A percentile compares a stretch with the other conserved stretches of the same genome.
These are phyloP conservation scores for Phocides pigmalion DNA, from an alignment of 1,140 invertebrate genomes.

Conservation along the genomic window DNA sequence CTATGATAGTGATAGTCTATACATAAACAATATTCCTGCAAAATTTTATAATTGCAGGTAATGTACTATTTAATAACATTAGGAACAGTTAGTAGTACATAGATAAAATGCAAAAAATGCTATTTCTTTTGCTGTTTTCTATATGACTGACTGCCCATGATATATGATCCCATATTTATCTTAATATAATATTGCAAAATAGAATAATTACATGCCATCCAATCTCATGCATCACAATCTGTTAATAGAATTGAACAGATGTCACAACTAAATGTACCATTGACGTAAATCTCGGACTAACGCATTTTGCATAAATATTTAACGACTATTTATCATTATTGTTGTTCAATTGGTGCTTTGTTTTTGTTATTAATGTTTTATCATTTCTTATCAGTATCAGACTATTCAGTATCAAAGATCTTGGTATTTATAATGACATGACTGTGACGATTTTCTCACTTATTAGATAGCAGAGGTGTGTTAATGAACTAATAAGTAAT, in stretches of 20 bases:
- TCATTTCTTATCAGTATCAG: conserved; percentile 3
- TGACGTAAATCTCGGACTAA: conserved; percentile 3
- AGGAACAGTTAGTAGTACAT: too few species aligned
- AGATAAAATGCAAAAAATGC: too few species aligned
- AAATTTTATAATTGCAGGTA: too few species aligned
- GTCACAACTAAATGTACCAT: background rate
- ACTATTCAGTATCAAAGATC: conserved; percentile 8
- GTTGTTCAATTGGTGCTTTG: conserved; percentile 10
- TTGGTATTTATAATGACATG: conserved; percentile 8
- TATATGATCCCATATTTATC: too few species aligned
- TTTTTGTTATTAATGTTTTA: background rate
- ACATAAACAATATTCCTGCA: too few species aligned
- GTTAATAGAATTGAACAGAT: background rate
- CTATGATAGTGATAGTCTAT: too few species aligned
- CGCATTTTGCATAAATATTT: background rate
- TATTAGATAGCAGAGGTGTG: background rate
- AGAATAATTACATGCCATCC: too few species aligned
- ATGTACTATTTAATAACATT: too few species aligned
- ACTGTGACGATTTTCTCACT: background rate
- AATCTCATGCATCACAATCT: too few species aligned
- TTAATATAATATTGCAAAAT: background rate
- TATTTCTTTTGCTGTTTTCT: too few species aligned
- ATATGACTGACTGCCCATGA: too few species aligned
- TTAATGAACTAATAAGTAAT: background rate
- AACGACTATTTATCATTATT: background rate